Base-by-base conservation (phyloP, 2,797 vertebrate genomes). In the Pangasius mekongensis region DNA sequence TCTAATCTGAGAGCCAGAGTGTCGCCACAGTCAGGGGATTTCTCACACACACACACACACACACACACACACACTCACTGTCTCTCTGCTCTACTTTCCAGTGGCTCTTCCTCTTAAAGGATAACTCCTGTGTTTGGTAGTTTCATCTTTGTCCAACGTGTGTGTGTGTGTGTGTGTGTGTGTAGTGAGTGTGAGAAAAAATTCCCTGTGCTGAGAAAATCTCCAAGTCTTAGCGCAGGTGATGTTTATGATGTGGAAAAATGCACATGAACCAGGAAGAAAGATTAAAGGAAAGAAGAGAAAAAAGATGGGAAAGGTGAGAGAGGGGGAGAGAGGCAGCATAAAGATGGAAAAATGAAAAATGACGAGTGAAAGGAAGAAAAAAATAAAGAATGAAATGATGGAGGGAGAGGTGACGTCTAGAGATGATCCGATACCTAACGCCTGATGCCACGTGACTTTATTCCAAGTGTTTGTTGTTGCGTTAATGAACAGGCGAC, bases 1-100 rank as follows among this genome's bases (percentile, higher is more conserved):
- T 88, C 64, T 85, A 77, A 81, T 71, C 87, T 20, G 49, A 67
- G 74, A 85, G 24, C 60, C 60, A 84, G 60, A 88, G 73, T 58
- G 82, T 88, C 24, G 9, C 82, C 73, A 49, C 36, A 71, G 64
- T 67, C 74, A 69, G 83, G 52, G 74, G 30, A 52, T 66, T 54
- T 74, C 62, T 62, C 43, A 52, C 58, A 43, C 76, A 22, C 49
- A 20, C 47, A 52, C 49, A 33, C 74, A 52, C 74, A 77, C 74
- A 77, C 47, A 77, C 49, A 54, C 49, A 54, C 52, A 33, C 76
- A 54, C 76, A 78, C 76, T 54, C 49, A 54, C 76, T 0, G 2
- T 66, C 22, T 56, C 8, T 13, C n/a, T 78, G 81, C 36, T 84
- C 81, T 30, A 87, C 27, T 76, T 84, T 87, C n/a, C 69, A 64